A percentile compares a stretch with the other conserved stretches of the same genome.
Conservation (phyloP, 1,140 invertebrate species). For the Aphelinus atriplicis region DNA sequence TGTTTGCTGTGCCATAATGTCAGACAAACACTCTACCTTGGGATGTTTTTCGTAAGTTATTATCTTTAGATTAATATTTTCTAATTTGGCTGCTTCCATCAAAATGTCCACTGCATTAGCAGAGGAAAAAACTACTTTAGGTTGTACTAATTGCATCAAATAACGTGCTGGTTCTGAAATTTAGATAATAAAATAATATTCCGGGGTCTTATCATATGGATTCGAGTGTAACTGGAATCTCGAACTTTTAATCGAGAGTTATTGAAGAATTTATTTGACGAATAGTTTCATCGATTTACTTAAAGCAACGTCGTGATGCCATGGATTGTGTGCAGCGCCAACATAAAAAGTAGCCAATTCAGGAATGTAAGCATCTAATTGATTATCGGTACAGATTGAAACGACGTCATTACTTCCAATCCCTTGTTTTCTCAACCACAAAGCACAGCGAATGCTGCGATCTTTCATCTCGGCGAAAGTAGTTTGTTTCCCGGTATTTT, state of each 20-base stretch:
- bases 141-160: conserved; percentile 17
- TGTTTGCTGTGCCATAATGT: conserved; percentile 9
- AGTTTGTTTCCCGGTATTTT: conserved; percentile 60
- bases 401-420: conserved; percentile 60
- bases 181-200: too few species aligned
- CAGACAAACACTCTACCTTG: conserved; percentile 2
- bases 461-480: conserved; percentile 57
- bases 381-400: conserved; percentile 59
- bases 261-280: background rate
- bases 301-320: conserved; percentile 13
- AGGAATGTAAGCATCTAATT: conserved; percentile 61
- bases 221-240: background rate
- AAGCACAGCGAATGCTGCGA: conserved; percentile 59
- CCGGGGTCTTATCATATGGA: too few species aligned
- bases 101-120: background rate
- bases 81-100: conserved; percentile 11
- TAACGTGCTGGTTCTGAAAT: conserved; percentile 4
- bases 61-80: conserved; percentile 22
- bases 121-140: conserved; percentile 25
- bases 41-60: conserved; percentile 4
- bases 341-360: conserved; percentile 61
- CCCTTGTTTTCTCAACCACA: conserved; percentile 57
- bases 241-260: background rate
- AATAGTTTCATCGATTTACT: background rate
- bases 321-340: conserved; percentile 51